Evolutionary conservation across 2,888 invertebrate species (phyloP).

Genomic region (Margaritifera margaritifera): DNA sequence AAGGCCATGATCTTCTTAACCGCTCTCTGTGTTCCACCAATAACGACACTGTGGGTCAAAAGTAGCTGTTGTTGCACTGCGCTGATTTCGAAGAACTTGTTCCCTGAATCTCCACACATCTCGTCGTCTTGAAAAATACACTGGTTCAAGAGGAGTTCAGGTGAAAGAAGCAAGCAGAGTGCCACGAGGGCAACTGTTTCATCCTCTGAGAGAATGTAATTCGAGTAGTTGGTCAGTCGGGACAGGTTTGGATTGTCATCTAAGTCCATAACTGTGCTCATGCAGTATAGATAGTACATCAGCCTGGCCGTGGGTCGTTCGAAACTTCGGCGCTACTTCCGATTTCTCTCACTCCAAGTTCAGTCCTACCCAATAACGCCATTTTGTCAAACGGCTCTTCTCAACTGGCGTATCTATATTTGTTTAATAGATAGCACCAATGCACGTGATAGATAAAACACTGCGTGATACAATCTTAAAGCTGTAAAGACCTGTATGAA

Average conservation of each 20-base stretch:
- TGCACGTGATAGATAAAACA: too few species aligned
- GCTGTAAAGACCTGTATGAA: too few species aligned
- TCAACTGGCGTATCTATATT: too few species aligned
- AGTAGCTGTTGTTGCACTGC: constrained; percentile 14
- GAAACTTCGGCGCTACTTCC: not conserved
- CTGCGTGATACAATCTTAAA: too few species aligned
- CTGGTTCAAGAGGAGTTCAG: too few species aligned
- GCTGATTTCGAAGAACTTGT: constrained; percentile 26
- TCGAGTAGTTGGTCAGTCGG: too few species aligned
- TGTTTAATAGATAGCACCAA: too few species aligned
- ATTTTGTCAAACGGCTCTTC: not conserved
- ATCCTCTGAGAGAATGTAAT: too few species aligned
- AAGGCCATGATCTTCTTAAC: constrained; percentile 25
- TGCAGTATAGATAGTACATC: constrained; percentile 10
- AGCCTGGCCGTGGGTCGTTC: constrained; percentile 1
- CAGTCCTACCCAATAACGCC: constrained; percentile 15
- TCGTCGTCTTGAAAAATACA: constrained; percentile 16
- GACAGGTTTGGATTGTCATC: constrained; percentile 3
- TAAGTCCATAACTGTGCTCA: not conserved
- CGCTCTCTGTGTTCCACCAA: constrained; percentile 21
- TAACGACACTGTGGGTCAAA: constrained; percentile 18
- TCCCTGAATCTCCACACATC: constrained; percentile 21
- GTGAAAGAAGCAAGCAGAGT: too few species aligned
- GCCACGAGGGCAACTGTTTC: too few species aligned
- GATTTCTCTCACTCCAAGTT: constrained; percentile 1